Conservation (phyloP, 2,888 invertebrate genomes). For the Sarcophaga variegata region DNA sequence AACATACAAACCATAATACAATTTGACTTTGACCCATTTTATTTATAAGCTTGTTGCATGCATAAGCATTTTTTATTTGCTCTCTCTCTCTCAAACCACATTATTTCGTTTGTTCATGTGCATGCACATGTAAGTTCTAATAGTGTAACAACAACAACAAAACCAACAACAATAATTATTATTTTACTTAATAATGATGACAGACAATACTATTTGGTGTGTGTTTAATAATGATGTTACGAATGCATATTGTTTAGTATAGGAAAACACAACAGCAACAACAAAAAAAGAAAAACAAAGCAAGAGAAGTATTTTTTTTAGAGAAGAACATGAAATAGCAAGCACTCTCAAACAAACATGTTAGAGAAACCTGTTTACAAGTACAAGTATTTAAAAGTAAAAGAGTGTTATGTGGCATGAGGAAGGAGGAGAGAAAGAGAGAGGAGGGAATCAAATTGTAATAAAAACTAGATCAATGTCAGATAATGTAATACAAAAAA, state of each 20-base stretch:
- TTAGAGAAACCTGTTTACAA: too few relatives aligned
- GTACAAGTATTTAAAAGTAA: too few relatives aligned
- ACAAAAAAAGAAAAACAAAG: background rate
- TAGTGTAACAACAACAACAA: conserved; percentile 19
- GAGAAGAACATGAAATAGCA: background rate
- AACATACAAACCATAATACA: background rate
- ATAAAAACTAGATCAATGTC: conserved; percentile 66
- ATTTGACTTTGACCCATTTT: conserved; percentile 79
- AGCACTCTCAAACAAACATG: too few relatives aligned
- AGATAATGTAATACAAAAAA: conserved; percentile 52
- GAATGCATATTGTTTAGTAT: background rate
- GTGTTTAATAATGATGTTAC: background rate
- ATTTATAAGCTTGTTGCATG: conserved; percentile 67
- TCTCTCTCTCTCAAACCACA: background rate
- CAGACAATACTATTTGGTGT: too few relatives aligned
- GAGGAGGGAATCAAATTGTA: background rate
- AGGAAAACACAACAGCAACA: background rate
- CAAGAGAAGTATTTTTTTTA: background rate
- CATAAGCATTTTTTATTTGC: conserved; percentile 54
- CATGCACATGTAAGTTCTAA: conserved; percentile 37
- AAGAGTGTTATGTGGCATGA: background rate
- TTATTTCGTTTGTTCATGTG: too few relatives aligned
- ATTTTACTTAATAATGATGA: conserved; percentile 8
- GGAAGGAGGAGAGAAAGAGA: background rate
- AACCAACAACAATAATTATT: background rate